These are phyloP conservation scores for Acanthosoma haemorrhoidale DNA, from an alignment of 2,888 invertebrate genomes.

Conservation along the genomic window DNA sequence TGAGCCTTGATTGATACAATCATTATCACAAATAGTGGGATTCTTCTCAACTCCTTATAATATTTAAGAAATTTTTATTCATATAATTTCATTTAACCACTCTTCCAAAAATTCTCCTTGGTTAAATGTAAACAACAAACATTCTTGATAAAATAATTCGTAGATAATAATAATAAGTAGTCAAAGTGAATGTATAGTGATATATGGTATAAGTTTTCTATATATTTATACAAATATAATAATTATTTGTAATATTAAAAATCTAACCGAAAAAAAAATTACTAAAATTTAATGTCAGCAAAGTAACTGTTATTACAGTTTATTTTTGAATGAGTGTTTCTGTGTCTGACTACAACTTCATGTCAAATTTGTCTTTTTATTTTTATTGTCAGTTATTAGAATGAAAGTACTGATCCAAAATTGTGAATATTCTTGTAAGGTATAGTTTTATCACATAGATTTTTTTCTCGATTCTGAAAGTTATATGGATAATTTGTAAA, in stretches of 20 bases:
- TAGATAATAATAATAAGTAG: too few relatives aligned
- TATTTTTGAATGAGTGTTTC: slow-evolving; percentile 36
- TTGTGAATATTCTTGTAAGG: not conserved
- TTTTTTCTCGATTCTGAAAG: not conserved
- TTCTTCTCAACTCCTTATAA: slow-evolving; percentile 18
- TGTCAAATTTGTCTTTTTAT: not conserved
- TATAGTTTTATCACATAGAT: not conserved
- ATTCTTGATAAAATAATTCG: not conserved
- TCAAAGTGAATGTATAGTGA: slow-evolving; percentile 11
- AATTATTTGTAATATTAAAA: not conserved
- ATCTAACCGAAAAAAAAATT: slow-evolving; percentile 28
- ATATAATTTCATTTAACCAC: slow-evolving; percentile 20
- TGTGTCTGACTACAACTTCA: not conserved
- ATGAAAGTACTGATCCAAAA: not conserved
- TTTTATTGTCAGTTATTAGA: not conserved
- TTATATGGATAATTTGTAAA: not conserved
- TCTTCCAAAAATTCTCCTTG: slow-evolving; percentile 12
- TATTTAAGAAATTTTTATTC: not conserved
- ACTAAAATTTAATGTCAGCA: not conserved
- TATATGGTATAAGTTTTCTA: not conserved
- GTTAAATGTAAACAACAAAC: slow-evolving; percentile 21
- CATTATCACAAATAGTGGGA: slow-evolving; percentile 1
- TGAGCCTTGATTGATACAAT: slow-evolving; percentile 24
- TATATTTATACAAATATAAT: not conserved
- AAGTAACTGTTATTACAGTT: slow-evolving; percentile 25